Evolutionary conservation across 1,140 invertebrate genomes (phyloP), one percentile per base, ranked within the genome.

Genomic region (Eurosta solidaginis): DNA sequence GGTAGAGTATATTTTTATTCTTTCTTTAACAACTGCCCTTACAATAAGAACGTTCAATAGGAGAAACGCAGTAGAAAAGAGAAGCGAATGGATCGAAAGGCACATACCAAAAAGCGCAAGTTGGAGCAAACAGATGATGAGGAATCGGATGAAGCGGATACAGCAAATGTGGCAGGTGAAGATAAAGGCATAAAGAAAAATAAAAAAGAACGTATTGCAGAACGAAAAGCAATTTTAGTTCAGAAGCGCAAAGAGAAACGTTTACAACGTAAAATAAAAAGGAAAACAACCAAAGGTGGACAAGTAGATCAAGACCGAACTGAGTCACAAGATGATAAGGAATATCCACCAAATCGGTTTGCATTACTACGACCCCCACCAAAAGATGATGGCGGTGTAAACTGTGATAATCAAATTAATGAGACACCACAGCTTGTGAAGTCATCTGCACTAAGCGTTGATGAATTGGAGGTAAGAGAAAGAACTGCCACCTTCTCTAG

Each of bases 201-300:
- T 75, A 5, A 79, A 50, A 86, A 86, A 59, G 81, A 81, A 1
- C 78, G 74, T 0, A 33, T 83, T 0, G 82, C 82, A 7, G 85
- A 86, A 22, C 79, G 81, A 1, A 82, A 80, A 40, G 78, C 78
- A 3, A 79, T 79, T 49, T 80, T 81, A 47, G 44, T 86, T 36
- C 77, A 81, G 9, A 86, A 84, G 45, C 80, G 83, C 4, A 79
- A 77, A 1, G 81, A 83, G 49, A 85, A 83, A 14, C 82, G 85
- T 3, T 80, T 83, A 12, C 79, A 81, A 33, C 85, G 85, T 6
- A 86, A 86, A 74, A 76, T 84, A 73, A 25, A 63, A 50, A 77
- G 49, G 40, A 74, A 82, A 6, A 22, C 33, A 54, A 33, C 12
- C 14, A 50, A 33, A 75, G 36, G 40, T 73, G 45, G 17, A 10